Percentiles rank a stretch among this genome's conserved stretches.
These are phyloP conservation scores for fruit fly (Drosophila melanogaster) DNA, from an alignment of 1,140 invertebrate genomes.

Conservation along the genomic window DNA sequence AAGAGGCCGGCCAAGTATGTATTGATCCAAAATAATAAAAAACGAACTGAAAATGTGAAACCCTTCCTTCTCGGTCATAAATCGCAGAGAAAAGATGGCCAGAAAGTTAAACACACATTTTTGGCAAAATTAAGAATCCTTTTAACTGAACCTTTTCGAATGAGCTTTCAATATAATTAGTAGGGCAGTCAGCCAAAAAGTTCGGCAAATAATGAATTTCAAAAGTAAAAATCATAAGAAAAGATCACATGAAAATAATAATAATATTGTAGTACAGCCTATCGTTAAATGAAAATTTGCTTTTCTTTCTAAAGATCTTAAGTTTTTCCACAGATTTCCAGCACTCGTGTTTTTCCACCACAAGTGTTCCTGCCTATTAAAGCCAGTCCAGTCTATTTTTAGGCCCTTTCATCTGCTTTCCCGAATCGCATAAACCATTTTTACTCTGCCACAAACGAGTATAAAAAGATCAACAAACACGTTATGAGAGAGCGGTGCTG, in stretches of 20 bases:
- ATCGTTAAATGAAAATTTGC: too few species aligned
- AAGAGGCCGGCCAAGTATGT: neutral
- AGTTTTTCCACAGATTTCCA: neutral
- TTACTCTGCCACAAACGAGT: slow-evolving; percentile 13
- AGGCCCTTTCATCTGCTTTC: slow-evolving; percentile 27
- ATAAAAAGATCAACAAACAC: slow-evolving; percentile 48
- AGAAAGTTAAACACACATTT: neutral
- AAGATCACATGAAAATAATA: neutral
- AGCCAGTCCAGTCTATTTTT: slow-evolving; percentile 14
- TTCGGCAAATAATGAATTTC: too few species aligned
- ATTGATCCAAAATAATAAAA: slow-evolving; percentile 38
- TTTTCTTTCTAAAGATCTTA: neutral
- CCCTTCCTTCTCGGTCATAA: neutral
- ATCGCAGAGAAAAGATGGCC: neutral
- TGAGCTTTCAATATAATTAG: too few species aligned
- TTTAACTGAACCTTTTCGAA: too few species aligned
- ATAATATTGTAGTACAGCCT: too few species aligned
- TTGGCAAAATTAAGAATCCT: neutral
- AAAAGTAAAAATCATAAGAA: too few species aligned
- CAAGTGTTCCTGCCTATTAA: neutral
- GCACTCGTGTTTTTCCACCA: neutral
- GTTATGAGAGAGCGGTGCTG: slow-evolving; percentile 9
- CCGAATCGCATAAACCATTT: slow-evolving; percentile 20
- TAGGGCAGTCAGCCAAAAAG: too few species aligned
- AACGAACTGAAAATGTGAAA: neutral